Evolutionary conservation across 1,140 invertebrate species (phyloP), one percentile per base, ranked within the genome.

Genomic region (Cydia pomonella): DNA sequence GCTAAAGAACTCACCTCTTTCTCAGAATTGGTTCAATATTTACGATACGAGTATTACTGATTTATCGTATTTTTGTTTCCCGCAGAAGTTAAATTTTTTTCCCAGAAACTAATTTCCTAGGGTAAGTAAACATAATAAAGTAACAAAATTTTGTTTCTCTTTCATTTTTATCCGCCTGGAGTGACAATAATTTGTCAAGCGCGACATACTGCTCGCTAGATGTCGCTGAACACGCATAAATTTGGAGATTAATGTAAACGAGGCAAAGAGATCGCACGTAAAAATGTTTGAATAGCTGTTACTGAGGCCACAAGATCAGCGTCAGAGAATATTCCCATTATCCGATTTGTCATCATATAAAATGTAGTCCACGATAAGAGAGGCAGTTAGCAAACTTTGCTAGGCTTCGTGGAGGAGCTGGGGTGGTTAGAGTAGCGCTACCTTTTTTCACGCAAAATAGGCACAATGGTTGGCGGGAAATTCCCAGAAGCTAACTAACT

Each of bases 241-340:
- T 69, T 33, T 69, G 7, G n/a, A 18, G 64, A 69, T 69, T 69
- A 69, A 69, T 69, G 27, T 69, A 69, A 69, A 69, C 29, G 64
- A 18, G 10, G 9, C n/a, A 69, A 16, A 69, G 16, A n/a, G n/a
- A n/a, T n/a, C 29, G 64, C 29, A 16, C 7, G n/a, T 33, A 69
- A 69, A 69, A 69, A 69, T 69, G 64, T 69, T 69, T 23, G 64
- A 29, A 69, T 41, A 66, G 62, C 62, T 25, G 25, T 12, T 66
- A 7, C 16, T 69, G 13, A 3, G 64, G 64, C 64, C 64, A 69
- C 10, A 18, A 69, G n/a, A 69, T 18, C 5, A n/a, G 64, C 25
- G 64, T 7, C 21, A n/a, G n/a, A n/a, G n/a, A n/a, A n/a, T n/a
- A n/a, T n/a, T n/a, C n/a, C n/a, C n/a, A n/a, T n/a, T n/a, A n/a